Evolutionary conservation across 2,888 invertebrate genomes (phyloP).

Genomic region (Apamea epomidion): DNA sequence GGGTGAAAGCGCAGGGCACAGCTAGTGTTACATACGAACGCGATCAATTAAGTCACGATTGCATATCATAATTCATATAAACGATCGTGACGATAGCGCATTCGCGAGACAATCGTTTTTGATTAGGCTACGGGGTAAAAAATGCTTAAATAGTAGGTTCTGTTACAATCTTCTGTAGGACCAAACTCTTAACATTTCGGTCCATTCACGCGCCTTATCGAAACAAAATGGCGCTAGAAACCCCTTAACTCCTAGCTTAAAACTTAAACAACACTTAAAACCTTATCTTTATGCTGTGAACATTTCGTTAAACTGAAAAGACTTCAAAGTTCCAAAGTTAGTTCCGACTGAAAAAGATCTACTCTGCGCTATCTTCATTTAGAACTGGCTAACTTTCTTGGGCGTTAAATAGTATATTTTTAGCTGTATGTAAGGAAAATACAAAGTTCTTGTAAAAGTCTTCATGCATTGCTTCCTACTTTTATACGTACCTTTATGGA

Average conservation of each 20-base stretch:
- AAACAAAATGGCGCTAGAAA: conserved; percentile 20
- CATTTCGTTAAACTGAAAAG: conserved; percentile 52
- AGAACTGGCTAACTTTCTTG: conserved; percentile 28
- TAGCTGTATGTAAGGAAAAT: conserved; percentile 39
- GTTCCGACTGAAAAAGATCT: conserved; percentile 39
- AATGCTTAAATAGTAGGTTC: no score
- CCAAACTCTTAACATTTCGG: conserved; percentile 2
- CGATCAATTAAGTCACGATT: neutral
- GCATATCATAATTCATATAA: neutral
- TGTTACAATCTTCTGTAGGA: neutral
- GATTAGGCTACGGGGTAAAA: neutral
- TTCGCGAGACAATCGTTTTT: no score
- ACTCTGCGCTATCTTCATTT: conserved; percentile 43
- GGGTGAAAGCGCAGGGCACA: no score
- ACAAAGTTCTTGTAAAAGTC: conserved; percentile 46
- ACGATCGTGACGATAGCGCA: neutral
- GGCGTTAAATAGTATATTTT: conserved; percentile 44
- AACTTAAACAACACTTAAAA: conserved; percentile 39
- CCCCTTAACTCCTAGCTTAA: conserved; percentile 6
- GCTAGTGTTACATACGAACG: neutral
- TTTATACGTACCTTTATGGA: conserved; percentile 60
- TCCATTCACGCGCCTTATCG: conserved; percentile 31
- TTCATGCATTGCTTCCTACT: conserved; percentile 54
- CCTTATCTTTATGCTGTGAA: conserved; percentile 38
- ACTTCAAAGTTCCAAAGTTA: conserved; percentile 24